These are phyloP conservation scores for Drosophila subquinaria DNA, from an alignment of 2,888 invertebrate species.

Conservation along the genomic window DNA sequence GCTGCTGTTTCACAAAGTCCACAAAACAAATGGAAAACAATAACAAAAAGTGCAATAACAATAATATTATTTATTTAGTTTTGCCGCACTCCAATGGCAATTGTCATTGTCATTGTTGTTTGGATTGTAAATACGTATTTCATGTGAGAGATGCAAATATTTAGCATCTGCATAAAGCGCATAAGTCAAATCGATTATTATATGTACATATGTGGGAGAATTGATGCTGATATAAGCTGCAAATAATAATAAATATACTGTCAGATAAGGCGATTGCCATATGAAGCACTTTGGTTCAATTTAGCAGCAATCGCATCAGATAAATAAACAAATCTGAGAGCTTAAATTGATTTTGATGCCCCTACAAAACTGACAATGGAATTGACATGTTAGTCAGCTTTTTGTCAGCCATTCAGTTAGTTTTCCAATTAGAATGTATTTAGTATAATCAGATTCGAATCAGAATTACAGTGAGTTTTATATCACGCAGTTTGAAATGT, in stretches of 20 bases:
- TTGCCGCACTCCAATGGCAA: constrained; percentile 34
- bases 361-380: neutral
- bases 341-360: constrained; percentile 1
- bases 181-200: constrained; percentile 52
- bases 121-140: constrained; percentile 48
- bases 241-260: constrained; percentile 13
- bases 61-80: constrained; percentile 47
- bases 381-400: constrained; percentile 5
- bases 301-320: constrained; percentile 20
- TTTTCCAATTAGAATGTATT: neutral
- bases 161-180: constrained; percentile 31
- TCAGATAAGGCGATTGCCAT: constrained; percentile 46
- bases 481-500: neutral
- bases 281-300: constrained; percentile 14
- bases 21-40: constrained; percentile 11
- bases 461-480: neutral
- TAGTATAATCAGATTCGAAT: neutral
- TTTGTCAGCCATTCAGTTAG: neutral
- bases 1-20: constrained; percentile 4
- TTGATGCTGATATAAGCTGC: constrained; percentile 29
- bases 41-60: constrained; percentile 18
- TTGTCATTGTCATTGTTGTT: constrained; percentile 25
- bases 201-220: constrained; percentile 2
- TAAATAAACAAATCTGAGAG: constrained; percentile 8
- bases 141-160: constrained; percentile 30